A percentile compares a stretch with the other conserved stretches of the same genome.
These are phyloP conservation scores for Drosophila prosaltans DNA, from an alignment of 1,140 invertebrate species.

Conservation along the genomic window DNA sequence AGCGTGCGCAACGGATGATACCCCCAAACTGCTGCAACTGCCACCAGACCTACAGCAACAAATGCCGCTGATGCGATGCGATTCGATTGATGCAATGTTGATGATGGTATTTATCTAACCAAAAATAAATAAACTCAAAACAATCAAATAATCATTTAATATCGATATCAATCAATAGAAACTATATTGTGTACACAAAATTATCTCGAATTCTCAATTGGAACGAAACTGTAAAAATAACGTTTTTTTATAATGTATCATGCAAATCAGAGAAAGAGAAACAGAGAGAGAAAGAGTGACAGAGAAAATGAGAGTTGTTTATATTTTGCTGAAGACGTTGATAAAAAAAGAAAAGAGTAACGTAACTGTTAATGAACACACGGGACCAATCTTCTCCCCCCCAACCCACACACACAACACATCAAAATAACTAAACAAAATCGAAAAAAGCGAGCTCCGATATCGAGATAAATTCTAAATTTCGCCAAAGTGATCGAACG, in stretches of 20 bases:
- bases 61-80: constrained; percentile 35
- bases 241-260: constrained; percentile 60
- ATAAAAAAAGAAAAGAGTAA: constrained; percentile 58
- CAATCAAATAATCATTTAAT: constrained; percentile 31
- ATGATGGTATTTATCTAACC: constrained; percentile 83
- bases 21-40: constrained; percentile 19
- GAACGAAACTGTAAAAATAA: constrained; percentile 65
- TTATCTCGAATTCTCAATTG: constrained; percentile 76
- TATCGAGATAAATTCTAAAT: constrained; percentile 58
- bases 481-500: constrained; percentile 62
- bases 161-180: constrained; percentile 52
- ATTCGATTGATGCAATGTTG: constrained; percentile 43
- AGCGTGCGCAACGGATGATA: constrained; percentile 55
- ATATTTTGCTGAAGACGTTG: constrained; percentile 63
- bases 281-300: constrained; percentile 51
- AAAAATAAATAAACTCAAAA: constrained; percentile 71
- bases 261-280: constrained; percentile 60
- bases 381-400: constrained; percentile 25
- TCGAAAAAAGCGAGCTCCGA: constrained; percentile 22
- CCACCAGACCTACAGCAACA: background rate
- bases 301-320: constrained; percentile 74
- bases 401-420: constrained; percentile 5
- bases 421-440: constrained; percentile 6
- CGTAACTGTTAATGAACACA: constrained; percentile 53
- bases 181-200: constrained; percentile 79